Conservation (phyloP, 2,888 invertebrate species). For the Zygaena filipendulae region DNA sequence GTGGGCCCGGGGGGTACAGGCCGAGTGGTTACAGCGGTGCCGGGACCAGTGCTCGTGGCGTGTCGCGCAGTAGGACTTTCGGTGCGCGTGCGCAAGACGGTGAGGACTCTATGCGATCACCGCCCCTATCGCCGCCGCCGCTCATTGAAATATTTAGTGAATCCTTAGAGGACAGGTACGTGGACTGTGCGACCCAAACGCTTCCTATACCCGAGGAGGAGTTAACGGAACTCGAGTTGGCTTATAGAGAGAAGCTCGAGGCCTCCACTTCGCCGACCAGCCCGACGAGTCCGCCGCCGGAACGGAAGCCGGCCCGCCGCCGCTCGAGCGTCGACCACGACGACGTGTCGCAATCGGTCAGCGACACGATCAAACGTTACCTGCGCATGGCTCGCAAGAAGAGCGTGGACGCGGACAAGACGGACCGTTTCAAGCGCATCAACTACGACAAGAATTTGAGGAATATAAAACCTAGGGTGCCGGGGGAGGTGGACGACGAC, state of each 20-base stretch:
- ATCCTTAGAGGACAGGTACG: conserved; percentile 62
- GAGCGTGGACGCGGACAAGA: conserved; percentile 83
- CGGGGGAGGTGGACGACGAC: conserved; percentile 82
- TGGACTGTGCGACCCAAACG: conserved; percentile 72
- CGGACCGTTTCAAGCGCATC: conserved; percentile 85
- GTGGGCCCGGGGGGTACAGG: conserved; percentile 47
- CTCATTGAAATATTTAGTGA: conserved; percentile 75
- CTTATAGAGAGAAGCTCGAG: conserved; percentile 50
- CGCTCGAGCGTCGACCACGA: conserved; percentile 86
- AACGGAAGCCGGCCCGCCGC: conserved; percentile 59
- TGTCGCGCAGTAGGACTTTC: conserved; percentile 32
- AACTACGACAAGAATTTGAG: conserved; percentile 88
- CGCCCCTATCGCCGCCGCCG: conserved; percentile 71
- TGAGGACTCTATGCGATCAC: conserved; percentile 37
- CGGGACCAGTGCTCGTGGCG: conserved; percentile 49
- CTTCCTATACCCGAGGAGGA: conserved; percentile 67
- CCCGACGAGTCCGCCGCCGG: conserved; percentile 48
- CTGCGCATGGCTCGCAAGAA: conserved; percentile 89
- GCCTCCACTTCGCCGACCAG: conserved; percentile 49
- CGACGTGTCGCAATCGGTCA: conserved; percentile 87
- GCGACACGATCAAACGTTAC: conserved; percentile 88
- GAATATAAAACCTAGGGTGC: conserved; percentile 83
- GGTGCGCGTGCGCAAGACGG: conserved; percentile 32
- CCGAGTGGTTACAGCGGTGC: conserved; percentile 29
- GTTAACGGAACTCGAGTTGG: conserved; percentile 55